Evolutionary conservation across 1,140 invertebrate genomes (phyloP).

Genomic region (Mylabris phalerata): DNA sequence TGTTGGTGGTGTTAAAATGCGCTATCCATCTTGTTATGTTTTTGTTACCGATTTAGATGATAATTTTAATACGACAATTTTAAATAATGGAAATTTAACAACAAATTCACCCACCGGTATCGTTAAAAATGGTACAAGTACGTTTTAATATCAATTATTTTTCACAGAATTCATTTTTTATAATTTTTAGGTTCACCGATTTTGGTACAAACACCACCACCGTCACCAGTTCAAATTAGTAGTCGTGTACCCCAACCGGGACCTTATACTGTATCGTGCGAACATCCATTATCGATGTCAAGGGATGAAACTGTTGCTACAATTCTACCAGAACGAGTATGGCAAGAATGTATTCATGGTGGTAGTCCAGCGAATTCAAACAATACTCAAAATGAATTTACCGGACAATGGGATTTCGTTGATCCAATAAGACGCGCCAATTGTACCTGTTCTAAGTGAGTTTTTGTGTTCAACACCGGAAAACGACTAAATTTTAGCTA

Average conservation of each 20-base stretch:
- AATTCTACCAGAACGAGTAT: constrained; percentile 64
- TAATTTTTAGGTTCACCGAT: constrained; percentile 4
- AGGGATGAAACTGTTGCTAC: constrained; percentile 50
- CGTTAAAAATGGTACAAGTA: constrained; percentile 12
- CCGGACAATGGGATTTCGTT: constrained; percentile 75
- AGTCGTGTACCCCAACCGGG: constrained; percentile 43
- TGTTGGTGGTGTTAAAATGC: constrained; percentile 83
- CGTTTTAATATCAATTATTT: background rate
- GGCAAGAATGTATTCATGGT: constrained; percentile 65
- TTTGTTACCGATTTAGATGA: constrained; percentile 86
- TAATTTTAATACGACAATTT: constrained; percentile 23
- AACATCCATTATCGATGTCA: constrained; percentile 47
- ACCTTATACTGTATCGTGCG: constrained; percentile 43
- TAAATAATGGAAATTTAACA: constrained; percentile 1
- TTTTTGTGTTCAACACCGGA: constrained; percentile 14
- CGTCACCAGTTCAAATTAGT: constrained; percentile 46
- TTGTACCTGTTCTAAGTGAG: constrained; percentile 74
- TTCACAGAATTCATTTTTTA: background rate
- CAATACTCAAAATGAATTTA: constrained; percentile 22
- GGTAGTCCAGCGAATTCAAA: constrained; percentile 35
- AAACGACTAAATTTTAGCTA: too few relatives aligned
- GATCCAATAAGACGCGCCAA: constrained; percentile 75
- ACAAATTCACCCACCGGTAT: constrained; percentile 4
- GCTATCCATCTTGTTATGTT: constrained; percentile 90
- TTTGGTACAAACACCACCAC: constrained; percentile 35